Conservation (phyloP, 2,888 invertebrate species). For the Andrena bucephala region DNA sequence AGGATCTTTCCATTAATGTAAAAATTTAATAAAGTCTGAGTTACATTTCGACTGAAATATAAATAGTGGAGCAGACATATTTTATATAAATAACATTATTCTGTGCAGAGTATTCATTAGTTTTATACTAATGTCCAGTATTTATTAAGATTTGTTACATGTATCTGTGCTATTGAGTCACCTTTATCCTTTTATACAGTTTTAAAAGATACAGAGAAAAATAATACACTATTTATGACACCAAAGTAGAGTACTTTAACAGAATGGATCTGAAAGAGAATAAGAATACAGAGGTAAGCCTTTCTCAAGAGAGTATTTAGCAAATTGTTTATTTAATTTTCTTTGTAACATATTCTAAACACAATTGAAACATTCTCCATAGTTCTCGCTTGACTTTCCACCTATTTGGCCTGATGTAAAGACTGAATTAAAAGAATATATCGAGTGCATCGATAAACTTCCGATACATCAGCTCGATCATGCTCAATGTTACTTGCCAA, state of each 20-base stretch:
- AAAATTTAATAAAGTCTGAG: too few species aligned
- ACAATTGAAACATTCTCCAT: conserved; percentile 18
- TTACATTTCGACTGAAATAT: too few species aligned
- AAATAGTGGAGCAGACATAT: too few species aligned
- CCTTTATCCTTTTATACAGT: not conserved
- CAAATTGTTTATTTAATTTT: not conserved
- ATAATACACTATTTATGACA: not conserved
- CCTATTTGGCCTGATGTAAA: conserved; percentile 89
- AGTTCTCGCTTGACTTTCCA: conserved; percentile 86
- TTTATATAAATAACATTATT: too few species aligned
- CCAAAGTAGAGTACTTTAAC: not conserved
- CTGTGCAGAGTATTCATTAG: too few species aligned
- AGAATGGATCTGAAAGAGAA: conserved; percentile 23
- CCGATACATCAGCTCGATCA: conserved; percentile 91
- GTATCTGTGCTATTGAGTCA: not conserved
- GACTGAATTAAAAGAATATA: conserved; percentile 88
- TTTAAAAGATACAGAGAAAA: not conserved
- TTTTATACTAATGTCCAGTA: not conserved
- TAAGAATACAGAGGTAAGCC: conserved; percentile 26
- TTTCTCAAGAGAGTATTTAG: not conserved
- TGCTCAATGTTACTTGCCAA: conserved; percentile 89
- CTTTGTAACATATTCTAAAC: not conserved
- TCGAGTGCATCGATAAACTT: conserved; percentile 89
- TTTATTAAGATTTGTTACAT: conserved; percentile 1
- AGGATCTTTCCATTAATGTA: too few species aligned